Evolutionary conservation across 2,888 invertebrate genomes (phyloP).

Genomic region (Slavum lentiscoides): DNA sequence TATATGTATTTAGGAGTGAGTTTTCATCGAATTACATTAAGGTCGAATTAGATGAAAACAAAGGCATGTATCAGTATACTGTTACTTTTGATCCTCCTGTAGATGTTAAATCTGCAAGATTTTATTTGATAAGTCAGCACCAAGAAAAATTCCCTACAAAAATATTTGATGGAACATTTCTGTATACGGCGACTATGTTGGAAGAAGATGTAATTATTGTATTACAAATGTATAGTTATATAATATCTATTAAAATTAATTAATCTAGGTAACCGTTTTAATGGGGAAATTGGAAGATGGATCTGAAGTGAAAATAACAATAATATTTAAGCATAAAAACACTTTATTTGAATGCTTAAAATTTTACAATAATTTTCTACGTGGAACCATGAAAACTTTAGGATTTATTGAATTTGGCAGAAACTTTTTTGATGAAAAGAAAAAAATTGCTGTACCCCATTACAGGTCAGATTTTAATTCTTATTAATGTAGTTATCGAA

Average conservation of each 20-base stretch:
- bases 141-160: slow-evolving; percentile 66
- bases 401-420: slow-evolving; percentile 75
- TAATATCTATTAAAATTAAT: neutral
- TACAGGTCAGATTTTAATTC: slow-evolving; percentile 64
- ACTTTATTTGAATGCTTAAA: slow-evolving; percentile 61
- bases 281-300: slow-evolving; percentile 57
- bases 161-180: slow-evolving; percentile 74
- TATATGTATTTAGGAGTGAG: slow-evolving; percentile 60
- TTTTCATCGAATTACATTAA: slow-evolving; percentile 77
- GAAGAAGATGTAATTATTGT: slow-evolving; percentile 61
- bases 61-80: slow-evolving; percentile 80
- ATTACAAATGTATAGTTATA: neutral
- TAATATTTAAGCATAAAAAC: slow-evolving; percentile 60
- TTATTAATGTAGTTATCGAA: too few relatives aligned
- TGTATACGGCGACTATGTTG: slow-evolving; percentile 76
- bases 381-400: slow-evolving; percentile 76
- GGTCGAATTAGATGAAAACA: slow-evolving; percentile 68
- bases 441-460: slow-evolving; percentile 72
- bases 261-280: slow-evolving; percentile 18
- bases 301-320: slow-evolving; percentile 58
- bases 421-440: slow-evolving; percentile 75
- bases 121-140: slow-evolving; percentile 67
- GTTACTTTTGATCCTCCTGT: slow-evolving; percentile 75
- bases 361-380: slow-evolving; percentile 80
- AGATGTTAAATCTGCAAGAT: slow-evolving; percentile 71